Conservation (phyloP, 2,888 invertebrate genomes). For the Athalia cordata region DNA sequence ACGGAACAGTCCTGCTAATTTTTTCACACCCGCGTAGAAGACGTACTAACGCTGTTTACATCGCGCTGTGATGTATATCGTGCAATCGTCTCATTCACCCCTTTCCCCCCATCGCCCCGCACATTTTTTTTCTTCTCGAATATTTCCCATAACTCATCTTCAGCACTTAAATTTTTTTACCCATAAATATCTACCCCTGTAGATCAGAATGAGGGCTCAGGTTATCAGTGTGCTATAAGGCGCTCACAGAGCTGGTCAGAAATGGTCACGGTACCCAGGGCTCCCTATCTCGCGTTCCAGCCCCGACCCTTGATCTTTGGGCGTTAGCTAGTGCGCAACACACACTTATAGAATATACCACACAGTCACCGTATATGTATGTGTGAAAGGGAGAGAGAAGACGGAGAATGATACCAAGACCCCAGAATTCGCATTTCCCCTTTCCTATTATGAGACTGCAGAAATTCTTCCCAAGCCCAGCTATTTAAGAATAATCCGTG, state of each 20-base stretch:
- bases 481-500: slow-evolving; percentile 2
- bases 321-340: not conserved
- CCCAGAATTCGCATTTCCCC: not conserved
- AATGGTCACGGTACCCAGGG: slow-evolving; percentile 54
- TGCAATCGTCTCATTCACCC: not conserved
- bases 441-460: not conserved
- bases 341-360: not conserved
- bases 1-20: not conserved
- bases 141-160: slow-evolving; percentile 40
- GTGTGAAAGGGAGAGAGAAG: slow-evolving; percentile 13
- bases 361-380: slow-evolving; percentile 1
- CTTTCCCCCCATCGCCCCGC: no score
- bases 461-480: not conserved
- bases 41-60: slow-evolving; percentile 26
- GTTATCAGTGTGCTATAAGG: slow-evolving; percentile 38
- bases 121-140: slow-evolving; percentile 1
- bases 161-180: slow-evolving; percentile 10
- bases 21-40: slow-evolving; percentile 8
- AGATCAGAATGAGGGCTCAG: slow-evolving; percentile 10
- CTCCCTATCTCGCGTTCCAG: slow-evolving; percentile 68
- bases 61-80: not conserved
- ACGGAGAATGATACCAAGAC: not conserved
- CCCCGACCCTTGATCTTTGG: slow-evolving; percentile 55
- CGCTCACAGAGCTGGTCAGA: slow-evolving; percentile 36
- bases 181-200: slow-evolving; percentile 19